Conservation (phyloP, 2,113 vertebrate genomes). For the Trematocara zebra region DNA sequence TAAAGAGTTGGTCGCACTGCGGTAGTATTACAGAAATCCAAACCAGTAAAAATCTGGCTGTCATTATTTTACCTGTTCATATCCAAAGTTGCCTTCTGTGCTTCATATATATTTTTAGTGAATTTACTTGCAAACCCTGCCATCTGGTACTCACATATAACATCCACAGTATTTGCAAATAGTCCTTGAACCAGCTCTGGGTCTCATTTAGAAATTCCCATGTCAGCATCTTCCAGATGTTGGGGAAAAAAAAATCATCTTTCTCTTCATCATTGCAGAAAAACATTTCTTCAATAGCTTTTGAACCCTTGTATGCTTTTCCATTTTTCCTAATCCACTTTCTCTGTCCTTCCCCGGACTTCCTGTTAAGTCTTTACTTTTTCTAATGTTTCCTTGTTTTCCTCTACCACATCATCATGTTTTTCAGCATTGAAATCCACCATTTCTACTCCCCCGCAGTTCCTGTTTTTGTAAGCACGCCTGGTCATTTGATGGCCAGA, state of each 20-base stretch:
- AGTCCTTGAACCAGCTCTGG: slow-evolving; percentile 1
- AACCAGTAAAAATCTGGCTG: not conserved
- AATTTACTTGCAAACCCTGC: not conserved
- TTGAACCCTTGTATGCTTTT: slow-evolving; percentile 20
- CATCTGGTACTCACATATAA: slow-evolving; percentile 23
- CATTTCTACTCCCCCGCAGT: not conserved
- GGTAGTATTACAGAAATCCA: not conserved
- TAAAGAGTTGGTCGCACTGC: not conserved
- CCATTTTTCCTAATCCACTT: not conserved
- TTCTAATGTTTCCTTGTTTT: not conserved
- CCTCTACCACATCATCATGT: slow-evolving; percentile 30
- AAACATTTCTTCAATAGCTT: slow-evolving; percentile 24
- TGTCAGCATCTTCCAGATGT: slow-evolving; percentile 21
- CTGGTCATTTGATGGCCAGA: slow-evolving; percentile 26
- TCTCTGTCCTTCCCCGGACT: not conserved
- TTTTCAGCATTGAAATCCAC: slow-evolving; percentile 28
- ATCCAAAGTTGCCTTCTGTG: not conserved
- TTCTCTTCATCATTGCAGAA: slow-evolving; percentile 23
- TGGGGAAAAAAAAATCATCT: slow-evolving; percentile 1
- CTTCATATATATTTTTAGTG: not conserved
- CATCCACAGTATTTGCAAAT: slow-evolving; percentile 14
- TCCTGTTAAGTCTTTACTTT: slow-evolving; percentile 16
- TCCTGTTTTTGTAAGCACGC: not conserved
- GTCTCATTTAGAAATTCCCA: slow-evolving; percentile 30
- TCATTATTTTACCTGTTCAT: not conserved